Conservation (phyloP, 2,888 invertebrate genomes). For the Lepidochrysops patricia region DNA sequence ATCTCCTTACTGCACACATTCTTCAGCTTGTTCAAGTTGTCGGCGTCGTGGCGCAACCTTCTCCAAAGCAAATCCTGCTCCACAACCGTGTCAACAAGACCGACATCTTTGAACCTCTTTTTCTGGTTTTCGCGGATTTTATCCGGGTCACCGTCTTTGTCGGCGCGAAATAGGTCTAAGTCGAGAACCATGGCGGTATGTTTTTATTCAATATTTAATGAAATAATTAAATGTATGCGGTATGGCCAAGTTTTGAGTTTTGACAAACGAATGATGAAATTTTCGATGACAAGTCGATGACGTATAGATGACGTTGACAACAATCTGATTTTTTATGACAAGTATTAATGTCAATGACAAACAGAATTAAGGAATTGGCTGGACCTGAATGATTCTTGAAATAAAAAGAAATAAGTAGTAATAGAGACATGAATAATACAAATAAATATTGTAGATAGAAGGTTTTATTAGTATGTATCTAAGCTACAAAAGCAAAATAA, state of each 20-base stretch:
- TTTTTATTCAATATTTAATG: not conserved
- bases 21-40: slow-evolving; percentile 95
- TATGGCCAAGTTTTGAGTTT: not conserved
- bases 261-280: not conserved
- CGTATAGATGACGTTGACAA: slow-evolving; percentile 1
- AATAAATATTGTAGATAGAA: too few species aligned
- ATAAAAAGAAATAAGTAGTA: too few species aligned
- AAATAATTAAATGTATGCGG: not conserved
- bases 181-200: slow-evolving; percentile 90
- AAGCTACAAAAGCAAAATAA: too few species aligned
- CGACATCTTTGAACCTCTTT: slow-evolving; percentile 94
- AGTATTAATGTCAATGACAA: too few species aligned
- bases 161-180: slow-evolving; percentile 94
- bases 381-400: too few species aligned
- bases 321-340: not conserved
- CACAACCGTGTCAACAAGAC: slow-evolving; percentile 92
- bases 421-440: too few species aligned
- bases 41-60: slow-evolving; percentile 90
- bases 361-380: too few species aligned
- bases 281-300: not conserved
- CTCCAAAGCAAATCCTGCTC: slow-evolving; percentile 93
- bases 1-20: slow-evolving; percentile 97
- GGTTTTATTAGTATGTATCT: too few species aligned
- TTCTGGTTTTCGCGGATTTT: slow-evolving; percentile 93
- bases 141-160: slow-evolving; percentile 95